Evolutionary conservation across 2,888 invertebrate genomes (phyloP).

Genomic region (Phasia obesa): DNA sequence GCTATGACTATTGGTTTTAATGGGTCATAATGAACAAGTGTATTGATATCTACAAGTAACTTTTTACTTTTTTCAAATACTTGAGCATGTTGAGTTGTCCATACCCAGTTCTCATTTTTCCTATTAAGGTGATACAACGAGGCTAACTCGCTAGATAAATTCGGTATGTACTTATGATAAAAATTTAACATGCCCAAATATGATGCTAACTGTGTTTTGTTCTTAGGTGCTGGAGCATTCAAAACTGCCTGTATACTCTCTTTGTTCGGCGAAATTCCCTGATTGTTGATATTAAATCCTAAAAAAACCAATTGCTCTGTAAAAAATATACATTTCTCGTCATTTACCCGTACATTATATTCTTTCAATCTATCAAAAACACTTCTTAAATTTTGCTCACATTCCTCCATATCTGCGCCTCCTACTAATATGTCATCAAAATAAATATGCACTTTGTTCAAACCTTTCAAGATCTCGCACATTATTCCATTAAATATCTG

Average conservation of each 20-base stretch:
- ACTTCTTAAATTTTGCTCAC: too few relatives aligned
- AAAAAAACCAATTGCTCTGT: constrained; percentile 12
- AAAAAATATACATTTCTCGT: constrained; percentile 41
- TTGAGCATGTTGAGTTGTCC: constrained; percentile 28
- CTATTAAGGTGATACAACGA: constrained; percentile 48
- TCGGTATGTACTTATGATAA: constrained; percentile 32
- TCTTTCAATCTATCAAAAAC: too few relatives aligned
- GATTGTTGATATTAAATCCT: constrained; percentile 7
- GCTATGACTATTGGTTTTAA: constrained; percentile 54
- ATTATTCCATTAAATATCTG: constrained; percentile 30
- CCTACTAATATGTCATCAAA: too few relatives aligned
- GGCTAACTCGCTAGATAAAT: constrained; percentile 53
- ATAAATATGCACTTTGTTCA: too few relatives aligned
- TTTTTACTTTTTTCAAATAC: constrained; percentile 50
- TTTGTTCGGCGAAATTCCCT: constrained; percentile 18
- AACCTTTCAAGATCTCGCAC: too few relatives aligned
- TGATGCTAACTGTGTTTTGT: constrained; percentile 37
- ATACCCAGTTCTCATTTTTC: constrained; percentile 46
- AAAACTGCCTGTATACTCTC: constrained; percentile 27
- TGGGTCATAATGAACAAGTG: constrained; percentile 52
- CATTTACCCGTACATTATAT: constrained; percentile 30
- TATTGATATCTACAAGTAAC: constrained; percentile 35
- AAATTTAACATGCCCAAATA: constrained; percentile 48
- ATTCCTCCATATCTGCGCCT: too few relatives aligned
- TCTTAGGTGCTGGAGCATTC: constrained; percentile 26